These are phyloP conservation scores for Paralichthys olivaceus DNA, from an alignment of 2,113 vertebrate species.

Conservation along the genomic window DNA sequence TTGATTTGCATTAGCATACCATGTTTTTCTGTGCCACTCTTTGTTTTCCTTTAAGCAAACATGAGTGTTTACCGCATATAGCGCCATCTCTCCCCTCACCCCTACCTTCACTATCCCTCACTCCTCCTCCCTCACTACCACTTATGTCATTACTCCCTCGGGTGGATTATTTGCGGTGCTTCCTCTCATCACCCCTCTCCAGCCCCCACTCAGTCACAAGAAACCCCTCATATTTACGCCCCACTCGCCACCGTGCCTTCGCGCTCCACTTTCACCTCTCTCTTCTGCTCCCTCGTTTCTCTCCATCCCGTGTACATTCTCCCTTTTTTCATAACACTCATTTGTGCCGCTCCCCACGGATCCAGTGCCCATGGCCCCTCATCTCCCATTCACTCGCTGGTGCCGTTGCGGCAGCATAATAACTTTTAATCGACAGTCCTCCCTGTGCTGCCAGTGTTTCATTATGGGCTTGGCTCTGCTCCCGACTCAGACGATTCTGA, in stretches of 20 bases:
- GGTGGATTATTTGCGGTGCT: slow-evolving; percentile 45
- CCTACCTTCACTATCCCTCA: slow-evolving; percentile 4
- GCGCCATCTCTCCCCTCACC: slow-evolving; percentile 26
- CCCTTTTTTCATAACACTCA: slow-evolving; percentile 29
- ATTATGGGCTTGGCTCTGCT: slow-evolving; percentile 56
- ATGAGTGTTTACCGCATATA: slow-evolving; percentile 63
- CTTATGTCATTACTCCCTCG: slow-evolving; percentile 55
- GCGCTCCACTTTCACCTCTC: slow-evolving; percentile 47
- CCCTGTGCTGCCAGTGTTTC: slow-evolving; percentile 69
- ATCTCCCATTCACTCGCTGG: slow-evolving; percentile 60
- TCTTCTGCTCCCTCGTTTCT: slow-evolving; percentile 24
- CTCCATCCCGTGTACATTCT: slow-evolving; percentile 8
- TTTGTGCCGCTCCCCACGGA: slow-evolving; percentile 37
- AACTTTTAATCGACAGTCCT: slow-evolving; percentile 69
- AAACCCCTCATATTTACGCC: slow-evolving; percentile 38
- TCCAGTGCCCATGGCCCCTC: slow-evolving; percentile 44
- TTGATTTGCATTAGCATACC: slow-evolving; percentile 64
- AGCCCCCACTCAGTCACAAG: slow-evolving; percentile 28
- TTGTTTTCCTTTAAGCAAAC: slow-evolving; percentile 81
- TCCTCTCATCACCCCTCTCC: slow-evolving; percentile 24
- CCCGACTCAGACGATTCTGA: slow-evolving; percentile 41
- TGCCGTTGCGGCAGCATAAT: slow-evolving; percentile 60
- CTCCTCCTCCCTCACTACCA: not conserved
- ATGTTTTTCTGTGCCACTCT: slow-evolving; percentile 34
- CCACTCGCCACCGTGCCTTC: not conserved